Evolutionary conservation across 2,113 vertebrate species (phyloP).

Genomic region (Corydoras sp.): DNA sequence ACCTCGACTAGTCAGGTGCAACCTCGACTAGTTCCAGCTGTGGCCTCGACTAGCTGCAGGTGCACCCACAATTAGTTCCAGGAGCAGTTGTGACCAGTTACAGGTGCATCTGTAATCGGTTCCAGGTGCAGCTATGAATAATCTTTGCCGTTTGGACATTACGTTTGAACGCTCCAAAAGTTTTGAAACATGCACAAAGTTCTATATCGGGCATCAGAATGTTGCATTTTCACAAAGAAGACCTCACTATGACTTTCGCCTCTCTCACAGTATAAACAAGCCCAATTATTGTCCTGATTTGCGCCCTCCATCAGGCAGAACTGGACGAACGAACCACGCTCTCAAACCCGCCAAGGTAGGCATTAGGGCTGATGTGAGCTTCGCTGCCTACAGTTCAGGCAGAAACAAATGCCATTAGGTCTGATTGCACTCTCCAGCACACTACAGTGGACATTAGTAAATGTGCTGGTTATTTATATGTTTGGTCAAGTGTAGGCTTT

Average conservation of each 20-base stretch:
- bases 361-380: constrained; percentile 68
- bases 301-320: constrained; percentile 61
- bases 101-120: no score
- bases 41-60: no score
- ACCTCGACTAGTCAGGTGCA: no score
- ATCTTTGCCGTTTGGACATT: no score
- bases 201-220: constrained; percentile 24
- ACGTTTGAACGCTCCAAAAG: no score
- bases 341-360: constrained; percentile 66
- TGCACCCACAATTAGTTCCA: no score
- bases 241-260: constrained; percentile 50
- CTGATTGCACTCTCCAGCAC: constrained; percentile 70
- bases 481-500: constrained; percentile 62
- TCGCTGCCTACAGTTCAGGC: constrained; percentile 48
- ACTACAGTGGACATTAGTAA: constrained; percentile 62
- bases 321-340: constrained; percentile 69
- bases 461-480: constrained; percentile 71
- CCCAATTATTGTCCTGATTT: constrained; percentile 68
- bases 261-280: constrained; percentile 67
- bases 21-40: no score
- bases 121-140: no score
- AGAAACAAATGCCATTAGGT: constrained; percentile 67
- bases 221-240: constrained; percentile 1
- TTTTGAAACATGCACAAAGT: background rate
- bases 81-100: no score